phyloP scores from a whole-genome alignment of 2,113 vertebrate species.

The Carassius gibelio region DNA sequence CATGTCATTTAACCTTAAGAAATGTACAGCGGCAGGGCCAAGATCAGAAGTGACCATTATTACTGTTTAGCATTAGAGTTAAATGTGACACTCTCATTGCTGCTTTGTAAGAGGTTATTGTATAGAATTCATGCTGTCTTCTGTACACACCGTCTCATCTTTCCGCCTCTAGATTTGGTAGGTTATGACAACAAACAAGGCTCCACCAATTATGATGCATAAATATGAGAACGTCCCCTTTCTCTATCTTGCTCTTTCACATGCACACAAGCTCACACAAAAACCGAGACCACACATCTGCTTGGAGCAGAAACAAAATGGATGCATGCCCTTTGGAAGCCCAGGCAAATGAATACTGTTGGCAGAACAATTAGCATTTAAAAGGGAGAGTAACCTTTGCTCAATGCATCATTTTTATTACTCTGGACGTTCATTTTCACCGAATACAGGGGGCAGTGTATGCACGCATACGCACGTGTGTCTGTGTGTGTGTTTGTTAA shows the following conservation, averaged over 20 bases:
- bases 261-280: conserved; percentile 32
- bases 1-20: conserved; percentile 80
- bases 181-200: conserved; percentile 62
- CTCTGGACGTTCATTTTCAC: conserved; percentile 75
- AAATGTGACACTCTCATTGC: conserved; percentile 63
- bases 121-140: conserved; percentile 56
- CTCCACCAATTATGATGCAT: conserved; percentile 63
- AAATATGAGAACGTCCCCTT: conserved; percentile 13
- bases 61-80: conserved; percentile 66
- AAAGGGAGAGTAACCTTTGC: conserved; percentile 85
- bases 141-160: conserved; percentile 2
- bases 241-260: conserved; percentile 16
- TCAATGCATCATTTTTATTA: conserved; percentile 82
- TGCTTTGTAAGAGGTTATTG: conserved; percentile 53
- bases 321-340: conserved; percentile 81
- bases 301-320: conserved; percentile 73
- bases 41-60: conserved; percentile 70
- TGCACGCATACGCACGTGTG: not conserved
- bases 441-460: conserved; percentile 44
- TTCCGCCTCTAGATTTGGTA: conserved; percentile 51
- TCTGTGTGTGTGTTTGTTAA: not conserved
- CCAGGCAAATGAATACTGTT: conserved; percentile 82
- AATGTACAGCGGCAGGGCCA: conserved; percentile 62
- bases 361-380: conserved; percentile 90
- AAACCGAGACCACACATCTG: conserved; percentile 62